phyloP scores from a whole-genome alignment of 2,797 vertebrate genomes.

The Furcifer pardalis region DNA sequence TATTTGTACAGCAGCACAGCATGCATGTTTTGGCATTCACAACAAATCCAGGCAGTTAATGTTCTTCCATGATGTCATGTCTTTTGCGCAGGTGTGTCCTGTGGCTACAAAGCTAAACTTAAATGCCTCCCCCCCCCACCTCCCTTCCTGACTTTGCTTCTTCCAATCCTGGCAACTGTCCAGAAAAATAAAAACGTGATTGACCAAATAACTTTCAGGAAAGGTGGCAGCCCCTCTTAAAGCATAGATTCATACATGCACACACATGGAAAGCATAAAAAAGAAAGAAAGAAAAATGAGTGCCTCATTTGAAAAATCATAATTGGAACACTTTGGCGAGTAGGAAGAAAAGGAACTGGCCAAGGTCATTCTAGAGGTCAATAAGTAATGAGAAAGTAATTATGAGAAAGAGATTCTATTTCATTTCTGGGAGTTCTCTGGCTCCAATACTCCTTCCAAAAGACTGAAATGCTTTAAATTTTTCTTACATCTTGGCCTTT shows the following conservation, averaged over 20 bases:
- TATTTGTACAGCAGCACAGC: neutral
- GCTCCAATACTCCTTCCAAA: conserved; percentile 61
- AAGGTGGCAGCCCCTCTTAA: neutral
- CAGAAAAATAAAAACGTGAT: neutral
- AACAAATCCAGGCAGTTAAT: neutral
- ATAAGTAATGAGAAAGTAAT: conserved; percentile 73
- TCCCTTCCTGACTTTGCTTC: neutral
- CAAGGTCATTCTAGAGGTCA: conserved; percentile 66
- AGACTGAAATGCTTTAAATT: conserved; percentile 50
- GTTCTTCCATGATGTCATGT: no score
- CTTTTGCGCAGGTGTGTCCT: neutral
- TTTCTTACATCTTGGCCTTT: conserved; percentile 17
- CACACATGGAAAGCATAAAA: neutral
- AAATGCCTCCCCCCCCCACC: neutral
- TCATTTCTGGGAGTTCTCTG: conserved; percentile 63
- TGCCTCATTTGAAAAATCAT: conserved; percentile 26
- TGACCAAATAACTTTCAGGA: neutral
- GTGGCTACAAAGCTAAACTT: neutral
- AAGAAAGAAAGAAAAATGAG: neutral
- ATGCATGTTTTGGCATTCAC: neutral
- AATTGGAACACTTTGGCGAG: conserved; percentile 63
- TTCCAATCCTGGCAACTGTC: neutral
- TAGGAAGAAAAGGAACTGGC: conserved; percentile 71
- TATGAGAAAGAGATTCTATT: conserved; percentile 62
- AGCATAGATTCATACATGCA: neutral